These are phyloP conservation scores for Drosophila tani DNA, from an alignment of 1,140 invertebrate species.

Conservation along the genomic window DNA sequence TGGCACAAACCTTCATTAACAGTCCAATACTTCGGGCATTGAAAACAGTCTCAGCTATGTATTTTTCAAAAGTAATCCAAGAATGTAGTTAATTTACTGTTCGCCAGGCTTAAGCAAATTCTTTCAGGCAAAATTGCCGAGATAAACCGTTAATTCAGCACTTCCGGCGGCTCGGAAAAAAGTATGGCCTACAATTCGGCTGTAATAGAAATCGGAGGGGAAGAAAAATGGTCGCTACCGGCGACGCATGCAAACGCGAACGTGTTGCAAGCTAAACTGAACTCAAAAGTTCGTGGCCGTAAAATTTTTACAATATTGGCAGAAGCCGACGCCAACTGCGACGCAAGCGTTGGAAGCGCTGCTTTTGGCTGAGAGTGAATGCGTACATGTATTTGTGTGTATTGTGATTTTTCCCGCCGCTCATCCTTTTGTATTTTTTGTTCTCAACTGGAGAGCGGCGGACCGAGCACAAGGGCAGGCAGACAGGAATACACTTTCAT, in stretches of 20 bases:
- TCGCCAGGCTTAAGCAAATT: background rate
- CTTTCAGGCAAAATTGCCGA: conserved; percentile 2
- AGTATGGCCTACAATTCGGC: conserved; percentile 54
- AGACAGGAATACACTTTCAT: conserved; percentile 27
- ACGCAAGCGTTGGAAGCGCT: conserved; percentile 49
- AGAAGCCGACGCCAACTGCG: conserved; percentile 23
- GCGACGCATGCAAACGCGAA: conserved; percentile 60
- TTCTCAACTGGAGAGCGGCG: conserved; percentile 39
- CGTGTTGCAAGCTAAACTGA: conserved; percentile 79
- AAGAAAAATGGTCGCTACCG: conserved; percentile 12
- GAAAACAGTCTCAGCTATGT: background rate
- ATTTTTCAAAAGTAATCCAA: conserved; percentile 19
- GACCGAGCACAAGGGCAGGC: conserved; percentile 2
- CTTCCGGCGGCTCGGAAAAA: conserved; percentile 51
- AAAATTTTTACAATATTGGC: conserved; percentile 79
- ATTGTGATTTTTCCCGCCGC: conserved; percentile 74
- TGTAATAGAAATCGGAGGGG: conserved; percentile 14
- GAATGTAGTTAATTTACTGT: background rate
- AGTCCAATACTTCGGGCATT: conserved; percentile 1
- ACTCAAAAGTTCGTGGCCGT: conserved; percentile 71
- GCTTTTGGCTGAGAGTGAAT: conserved; percentile 33
- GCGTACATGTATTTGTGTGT: conserved; percentile 28
- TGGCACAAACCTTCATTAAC: conserved; percentile 25
- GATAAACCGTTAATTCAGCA: background rate
- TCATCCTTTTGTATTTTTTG: conserved; percentile 46